These are phyloP conservation scores for Eidolon dupreanum DNA, from an alignment of 2,797 vertebrate species.

Conservation along the genomic window DNA sequence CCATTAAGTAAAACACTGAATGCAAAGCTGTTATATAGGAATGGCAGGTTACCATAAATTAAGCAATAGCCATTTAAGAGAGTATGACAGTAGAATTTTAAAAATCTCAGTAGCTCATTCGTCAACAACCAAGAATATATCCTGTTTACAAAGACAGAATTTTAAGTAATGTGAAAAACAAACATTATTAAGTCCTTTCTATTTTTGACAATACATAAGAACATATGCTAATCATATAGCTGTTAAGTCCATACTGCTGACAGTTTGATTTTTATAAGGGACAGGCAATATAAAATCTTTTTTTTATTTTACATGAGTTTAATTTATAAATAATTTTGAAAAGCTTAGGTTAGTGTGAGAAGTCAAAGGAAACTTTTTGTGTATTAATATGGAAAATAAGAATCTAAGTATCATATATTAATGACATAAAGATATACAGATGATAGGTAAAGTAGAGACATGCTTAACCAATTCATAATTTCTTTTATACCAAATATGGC, in stretches of 20 bases:
- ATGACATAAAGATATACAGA: background rate
- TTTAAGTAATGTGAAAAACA: conserved; percentile 20
- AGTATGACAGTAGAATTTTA: conserved; percentile 64
- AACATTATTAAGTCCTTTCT: background rate
- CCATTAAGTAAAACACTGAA: conserved; percentile 76
- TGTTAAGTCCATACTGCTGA: background rate
- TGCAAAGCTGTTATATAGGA: conserved; percentile 69
- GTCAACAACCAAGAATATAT: conserved; percentile 52
- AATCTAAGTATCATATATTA: background rate
- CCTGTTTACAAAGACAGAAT: conserved; percentile 44
- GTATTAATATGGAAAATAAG: background rate
- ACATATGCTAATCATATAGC: background rate
- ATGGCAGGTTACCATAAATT: conserved; percentile 78
- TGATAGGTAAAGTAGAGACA: background rate
- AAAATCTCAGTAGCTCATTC: conserved; percentile 61
- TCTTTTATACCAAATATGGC: background rate
- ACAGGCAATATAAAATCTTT: background rate
- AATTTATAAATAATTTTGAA: conserved; percentile 39
- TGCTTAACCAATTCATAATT: background rate
- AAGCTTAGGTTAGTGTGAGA: background rate
- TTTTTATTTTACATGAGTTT: background rate
- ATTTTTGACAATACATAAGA: background rate
- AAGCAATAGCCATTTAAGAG: conserved; percentile 60
- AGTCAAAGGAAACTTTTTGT: background rate
- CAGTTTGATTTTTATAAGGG: background rate